Conservation (phyloP, 2,113 vertebrate species). For the Seriola aureovittata region DNA sequence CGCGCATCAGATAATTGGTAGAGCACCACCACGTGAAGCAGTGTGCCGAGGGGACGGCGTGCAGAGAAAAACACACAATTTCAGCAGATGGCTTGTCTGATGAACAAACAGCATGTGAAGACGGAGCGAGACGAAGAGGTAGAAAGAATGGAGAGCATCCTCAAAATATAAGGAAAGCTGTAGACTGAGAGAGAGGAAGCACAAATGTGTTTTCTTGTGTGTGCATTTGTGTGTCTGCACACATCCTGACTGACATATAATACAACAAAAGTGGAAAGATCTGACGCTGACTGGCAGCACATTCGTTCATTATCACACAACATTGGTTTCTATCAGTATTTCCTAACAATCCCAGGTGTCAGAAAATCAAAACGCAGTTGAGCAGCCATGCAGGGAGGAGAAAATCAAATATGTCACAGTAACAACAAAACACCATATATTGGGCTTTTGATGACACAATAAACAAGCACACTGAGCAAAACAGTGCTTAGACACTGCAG, state of each 20-base stretch:
- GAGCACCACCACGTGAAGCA: slow-evolving; percentile 69
- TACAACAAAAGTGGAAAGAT: slow-evolving; percentile 57
- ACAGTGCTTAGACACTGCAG: slow-evolving; percentile 29
- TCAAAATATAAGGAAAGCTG: slow-evolving; percentile 32
- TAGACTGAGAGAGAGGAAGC: slow-evolving; percentile 22
- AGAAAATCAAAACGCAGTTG: slow-evolving; percentile 73
- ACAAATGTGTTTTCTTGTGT: slow-evolving; percentile 24
- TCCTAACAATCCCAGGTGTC: slow-evolving; percentile 72
- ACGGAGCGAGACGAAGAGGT: slow-evolving; percentile 45
- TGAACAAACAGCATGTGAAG: slow-evolving; percentile 79
- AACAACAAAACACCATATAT: slow-evolving; percentile 67
- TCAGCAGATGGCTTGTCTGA: slow-evolving; percentile 84
- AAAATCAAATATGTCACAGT: slow-evolving; percentile 76
- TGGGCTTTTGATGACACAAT: slow-evolving; percentile 64
- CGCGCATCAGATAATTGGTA: slow-evolving; percentile 80
- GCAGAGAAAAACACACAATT: slow-evolving; percentile 78
- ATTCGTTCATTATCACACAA: slow-evolving; percentile 75
- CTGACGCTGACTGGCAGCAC: slow-evolving; percentile 67
- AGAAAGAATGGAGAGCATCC: slow-evolving; percentile 41
- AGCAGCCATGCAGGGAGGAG: slow-evolving; percentile 63
- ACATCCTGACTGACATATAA: slow-evolving; percentile 60
- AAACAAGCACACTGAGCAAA: slow-evolving; percentile 59
- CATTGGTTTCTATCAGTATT: slow-evolving; percentile 66
- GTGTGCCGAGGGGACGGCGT: slow-evolving; percentile 61
- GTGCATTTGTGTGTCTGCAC: slow-evolving; percentile 8